A percentile compares a stretch with the other conserved stretches of the same genome.
phyloP scores from a whole-genome alignment of 2,797 vertebrate species.

The Sebastes nivosus region DNA sequence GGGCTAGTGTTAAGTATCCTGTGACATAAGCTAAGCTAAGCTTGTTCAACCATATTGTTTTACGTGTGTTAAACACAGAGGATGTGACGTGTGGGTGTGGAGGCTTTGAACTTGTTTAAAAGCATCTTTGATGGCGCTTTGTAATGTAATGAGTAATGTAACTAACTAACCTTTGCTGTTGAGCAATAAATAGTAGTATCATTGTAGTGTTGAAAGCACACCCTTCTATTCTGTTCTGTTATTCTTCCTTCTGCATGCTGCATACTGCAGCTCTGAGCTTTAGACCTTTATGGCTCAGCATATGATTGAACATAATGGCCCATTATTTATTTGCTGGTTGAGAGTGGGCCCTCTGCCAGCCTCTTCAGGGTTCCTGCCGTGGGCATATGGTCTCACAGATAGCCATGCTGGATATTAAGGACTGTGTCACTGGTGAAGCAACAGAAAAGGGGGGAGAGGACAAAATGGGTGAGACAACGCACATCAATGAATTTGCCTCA shows the following conservation, averaged over 20 bases:
- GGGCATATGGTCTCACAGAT: slow-evolving; percentile 77
- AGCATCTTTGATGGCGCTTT: background rate
- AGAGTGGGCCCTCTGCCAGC: slow-evolving; percentile 73
- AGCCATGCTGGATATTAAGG: slow-evolving; percentile 69
- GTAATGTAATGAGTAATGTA: background rate
- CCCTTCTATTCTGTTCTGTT: background rate
- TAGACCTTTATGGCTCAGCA: slow-evolving; percentile 70
- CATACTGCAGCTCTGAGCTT: slow-evolving; percentile 52
- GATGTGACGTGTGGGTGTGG: background rate
- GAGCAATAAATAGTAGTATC: background rate
- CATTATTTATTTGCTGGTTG: slow-evolving; percentile 80
- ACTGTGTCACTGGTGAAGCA: slow-evolving; percentile 57
- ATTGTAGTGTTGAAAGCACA: background rate
- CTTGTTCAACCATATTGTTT: background rate
- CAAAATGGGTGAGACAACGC: slow-evolving; percentile 15
- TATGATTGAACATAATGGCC: slow-evolving; percentile 80
- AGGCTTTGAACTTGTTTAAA: background rate
- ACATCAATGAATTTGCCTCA: slow-evolving; percentile 48
- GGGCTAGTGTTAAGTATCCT: background rate
- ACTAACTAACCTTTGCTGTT: background rate
- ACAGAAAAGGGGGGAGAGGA: slow-evolving; percentile 24
- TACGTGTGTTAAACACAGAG: background rate
- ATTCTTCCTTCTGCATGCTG: slow-evolving; percentile 13
- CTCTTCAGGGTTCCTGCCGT: slow-evolving; percentile 71
- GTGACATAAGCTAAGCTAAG: background rate